These are phyloP conservation scores for Cassiopea xamachana DNA, from an alignment of 30 jellyfish, hydroid and myxozoan genomes.

Conservation along the genomic window DNA sequence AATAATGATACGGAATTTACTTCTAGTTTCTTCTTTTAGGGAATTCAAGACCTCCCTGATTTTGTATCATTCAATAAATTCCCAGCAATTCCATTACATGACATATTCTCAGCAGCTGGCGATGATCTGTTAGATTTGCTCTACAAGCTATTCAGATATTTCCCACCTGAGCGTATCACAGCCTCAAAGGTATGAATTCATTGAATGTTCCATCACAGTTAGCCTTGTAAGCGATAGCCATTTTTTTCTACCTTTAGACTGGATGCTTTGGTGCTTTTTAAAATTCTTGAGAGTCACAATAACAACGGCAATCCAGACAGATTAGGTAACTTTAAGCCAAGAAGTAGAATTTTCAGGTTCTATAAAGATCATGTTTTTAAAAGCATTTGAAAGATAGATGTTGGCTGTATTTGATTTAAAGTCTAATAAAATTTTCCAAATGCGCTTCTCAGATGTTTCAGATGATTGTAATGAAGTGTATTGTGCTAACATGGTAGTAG, in stretches of 20 bases:
- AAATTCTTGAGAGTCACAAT: no score
- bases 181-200: constrained; percentile 85
- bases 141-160: constrained; percentile 66
- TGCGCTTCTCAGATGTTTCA: no score
- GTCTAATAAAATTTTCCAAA: no score
- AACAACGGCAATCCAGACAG: no score
- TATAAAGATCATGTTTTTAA: no score
- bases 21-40: constrained; percentile 61
- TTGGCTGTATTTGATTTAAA: no score
- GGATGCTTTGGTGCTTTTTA: no score
- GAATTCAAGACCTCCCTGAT: constrained; percentile 90
- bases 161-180: constrained; percentile 89
- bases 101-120: constrained; percentile 99
- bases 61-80: constrained; percentile 87
- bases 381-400: no score
- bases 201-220: background rate
- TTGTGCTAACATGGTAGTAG: no score
- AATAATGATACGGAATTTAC: background rate
- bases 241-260: background rate
- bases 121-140: constrained; percentile 94
- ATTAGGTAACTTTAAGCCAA: no score
- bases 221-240: background rate
- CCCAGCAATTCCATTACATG: constrained; percentile 93
- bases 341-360: no score
- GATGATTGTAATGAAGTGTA: no score